Evolutionary conservation across 2,888 invertebrate genomes (phyloP), one percentile per base, ranked within the genome.

Genomic region (Pristionchus maxplancki): DNA sequence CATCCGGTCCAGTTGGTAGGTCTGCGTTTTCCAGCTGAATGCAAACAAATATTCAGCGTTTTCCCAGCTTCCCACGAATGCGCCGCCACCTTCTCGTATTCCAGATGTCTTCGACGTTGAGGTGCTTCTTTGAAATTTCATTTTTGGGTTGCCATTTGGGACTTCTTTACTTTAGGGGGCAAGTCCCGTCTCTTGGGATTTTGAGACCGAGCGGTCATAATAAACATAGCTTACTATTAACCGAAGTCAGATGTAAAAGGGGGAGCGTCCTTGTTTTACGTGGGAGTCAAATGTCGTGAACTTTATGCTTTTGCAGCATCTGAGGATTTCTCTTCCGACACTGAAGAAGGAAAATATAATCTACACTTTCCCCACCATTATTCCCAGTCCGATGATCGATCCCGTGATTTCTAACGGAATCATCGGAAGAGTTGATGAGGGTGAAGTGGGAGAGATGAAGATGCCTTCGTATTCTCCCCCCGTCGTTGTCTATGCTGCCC

Each of bases 361-460:
- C 50, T 92, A 92, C 89, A 92, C 92, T 11, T 91, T 93, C 64
- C 93, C 93, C 15, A 92, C 92, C 8, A 64, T 91, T 11, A n/a
- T 91, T n/a, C 90, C 89, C n/a, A n/a, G 62, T 48, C 89, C 91
- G 24, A 90, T 90, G 62, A 88, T 90, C 17, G 91, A 90, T 11
- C 93, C 93, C 6, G 87, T 58, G 13, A 53, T 83, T 28, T 83
- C 82, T 5, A 83, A 83, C 20, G 82, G 82, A 31, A 83, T 83
- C 34, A 83, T 83, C 37, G 82, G 82, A 83, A 40, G 82, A 53
- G 82, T 83, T 6, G 58, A 83, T 83, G 34, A 53, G 31, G 8
- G 53, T 15, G 58, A 53, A 13, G 8, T 44, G 24, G 37, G 48
- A 84, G 83, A 83, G 31, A 89, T 90, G 34, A 64, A 88, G 48